These are phyloP conservation scores for Spea multiplicata DNA, from an alignment of 2,113 vertebrate species.

Conservation along the genomic window DNA sequence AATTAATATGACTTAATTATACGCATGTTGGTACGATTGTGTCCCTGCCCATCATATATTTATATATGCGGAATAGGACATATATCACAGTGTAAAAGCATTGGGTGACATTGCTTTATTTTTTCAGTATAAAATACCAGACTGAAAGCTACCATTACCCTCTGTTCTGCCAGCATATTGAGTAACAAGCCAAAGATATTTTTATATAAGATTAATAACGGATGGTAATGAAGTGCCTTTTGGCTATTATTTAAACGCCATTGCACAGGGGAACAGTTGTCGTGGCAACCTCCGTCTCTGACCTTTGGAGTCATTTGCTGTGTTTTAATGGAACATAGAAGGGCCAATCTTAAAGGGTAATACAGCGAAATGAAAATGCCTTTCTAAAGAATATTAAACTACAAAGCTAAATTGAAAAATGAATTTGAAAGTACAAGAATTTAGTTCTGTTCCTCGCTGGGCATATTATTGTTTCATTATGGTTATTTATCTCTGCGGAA, in stretches of 20 bases:
- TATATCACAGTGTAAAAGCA: too few species aligned
- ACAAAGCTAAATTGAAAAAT: neutral
- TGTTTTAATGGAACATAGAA: constrained; percentile 30
- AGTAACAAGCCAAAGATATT: constrained; percentile 23
- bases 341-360: constrained; percentile 12
- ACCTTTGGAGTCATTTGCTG: constrained; percentile 41
- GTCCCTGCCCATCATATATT: too few species aligned
- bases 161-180: neutral
- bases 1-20: too few species aligned
- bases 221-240: constrained; percentile 31
- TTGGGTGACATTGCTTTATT: neutral
- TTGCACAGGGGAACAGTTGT: constrained; percentile 25
- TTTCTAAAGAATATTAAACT: neutral
- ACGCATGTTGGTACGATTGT: too few species aligned
- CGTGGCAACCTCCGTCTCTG: constrained; percentile 24
- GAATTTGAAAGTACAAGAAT: neutral
- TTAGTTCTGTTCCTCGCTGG: neutral
- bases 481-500: neutral
- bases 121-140: neutral
- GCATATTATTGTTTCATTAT: neutral
- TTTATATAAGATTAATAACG: constrained; percentile 27
- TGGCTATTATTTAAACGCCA: constrained; percentile 17
- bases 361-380: constrained; percentile 1
- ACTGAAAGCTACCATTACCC: neutral
- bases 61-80: too few species aligned